Evolutionary conservation across 2,888 invertebrate genomes (phyloP).

Genomic region (Loripinus fragilis): DNA sequence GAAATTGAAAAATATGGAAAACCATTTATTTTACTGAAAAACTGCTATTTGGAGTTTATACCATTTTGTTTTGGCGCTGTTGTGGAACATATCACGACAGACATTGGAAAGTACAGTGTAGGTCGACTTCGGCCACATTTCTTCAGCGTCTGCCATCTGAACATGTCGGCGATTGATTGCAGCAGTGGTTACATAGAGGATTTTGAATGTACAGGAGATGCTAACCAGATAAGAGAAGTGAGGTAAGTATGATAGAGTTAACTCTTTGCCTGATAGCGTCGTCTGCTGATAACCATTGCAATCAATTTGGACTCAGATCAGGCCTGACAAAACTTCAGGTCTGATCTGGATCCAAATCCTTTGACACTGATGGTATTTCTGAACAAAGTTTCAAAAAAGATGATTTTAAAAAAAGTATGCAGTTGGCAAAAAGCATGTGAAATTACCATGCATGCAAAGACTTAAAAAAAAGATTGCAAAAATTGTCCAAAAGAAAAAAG

Average conservation of each 20-base stretch:
- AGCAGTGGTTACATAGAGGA: conserved; percentile 65
- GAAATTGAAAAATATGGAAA: conserved; percentile 37
- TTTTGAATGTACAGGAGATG: conserved; percentile 68
- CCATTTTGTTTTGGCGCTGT: conserved; percentile 93
- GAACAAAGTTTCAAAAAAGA: no score
- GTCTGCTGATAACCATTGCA: no score
- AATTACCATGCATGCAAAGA: no score
- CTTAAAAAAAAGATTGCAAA: no score
- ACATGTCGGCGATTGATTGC: conserved; percentile 66
- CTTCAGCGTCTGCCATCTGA: conserved; percentile 92
- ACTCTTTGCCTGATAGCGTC: no score
- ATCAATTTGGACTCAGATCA: no score
- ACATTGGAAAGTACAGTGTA: conserved; percentile 96
- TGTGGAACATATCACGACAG: conserved; percentile 93
- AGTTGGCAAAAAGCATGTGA: no score
- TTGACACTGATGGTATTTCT: no score
- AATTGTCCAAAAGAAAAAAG: no score
- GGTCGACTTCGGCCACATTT: conserved; percentile 98
- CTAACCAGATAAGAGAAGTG: conserved; percentile 66
- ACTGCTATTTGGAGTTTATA: conserved; percentile 53
- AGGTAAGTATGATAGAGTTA: conserved; percentile 69
- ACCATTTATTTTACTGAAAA: conserved; percentile 88
- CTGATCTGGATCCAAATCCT: no score
- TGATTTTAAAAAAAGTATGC: no score
- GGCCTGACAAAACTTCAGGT: no score